Conservation (phyloP, 2,888 invertebrate species). For the Luperina testacea region DNA sequence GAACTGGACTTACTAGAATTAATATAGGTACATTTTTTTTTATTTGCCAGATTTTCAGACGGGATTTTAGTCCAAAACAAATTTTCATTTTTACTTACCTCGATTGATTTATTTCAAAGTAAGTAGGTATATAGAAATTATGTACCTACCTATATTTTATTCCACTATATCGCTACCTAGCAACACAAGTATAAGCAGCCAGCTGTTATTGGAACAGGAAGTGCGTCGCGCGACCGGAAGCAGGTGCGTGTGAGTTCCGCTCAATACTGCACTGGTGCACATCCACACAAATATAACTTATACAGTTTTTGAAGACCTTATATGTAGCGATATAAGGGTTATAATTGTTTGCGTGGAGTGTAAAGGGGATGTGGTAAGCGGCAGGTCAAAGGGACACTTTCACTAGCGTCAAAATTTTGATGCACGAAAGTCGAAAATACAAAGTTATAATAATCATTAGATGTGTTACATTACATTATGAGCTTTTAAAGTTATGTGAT, state of each 20-base stretch:
- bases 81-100: background rate
- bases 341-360: slow-evolving; percentile 24
- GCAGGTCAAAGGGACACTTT: slow-evolving; percentile 64
- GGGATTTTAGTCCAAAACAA: background rate
- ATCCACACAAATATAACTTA: slow-evolving; percentile 31
- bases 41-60: background rate
- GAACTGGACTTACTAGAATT: background rate
- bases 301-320: background rate
- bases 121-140: background rate
- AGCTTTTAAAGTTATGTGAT: slow-evolving; percentile 2
- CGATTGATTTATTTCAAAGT: background rate
- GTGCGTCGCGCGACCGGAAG: slow-evolving; percentile 74
- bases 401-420: slow-evolving; percentile 47
- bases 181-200: slow-evolving; percentile 28
- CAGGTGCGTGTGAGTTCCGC: slow-evolving; percentile 78
- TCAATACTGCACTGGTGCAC: slow-evolving; percentile 64
- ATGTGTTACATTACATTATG: background rate
- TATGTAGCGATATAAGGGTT: fast-evolving
- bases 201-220: slow-evolving; percentile 70
- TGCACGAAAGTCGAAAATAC: slow-evolving; percentile 17
- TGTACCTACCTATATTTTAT: background rate
- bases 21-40: background rate
- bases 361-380: background rate
- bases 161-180: slow-evolving; percentile 25
- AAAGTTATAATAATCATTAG: slow-evolving; percentile 18